Evolutionary conservation across 1,140 invertebrate genomes (phyloP), one percentile per base, ranked within the genome.

Genomic region (Ctenoplectra terminalis): DNA sequence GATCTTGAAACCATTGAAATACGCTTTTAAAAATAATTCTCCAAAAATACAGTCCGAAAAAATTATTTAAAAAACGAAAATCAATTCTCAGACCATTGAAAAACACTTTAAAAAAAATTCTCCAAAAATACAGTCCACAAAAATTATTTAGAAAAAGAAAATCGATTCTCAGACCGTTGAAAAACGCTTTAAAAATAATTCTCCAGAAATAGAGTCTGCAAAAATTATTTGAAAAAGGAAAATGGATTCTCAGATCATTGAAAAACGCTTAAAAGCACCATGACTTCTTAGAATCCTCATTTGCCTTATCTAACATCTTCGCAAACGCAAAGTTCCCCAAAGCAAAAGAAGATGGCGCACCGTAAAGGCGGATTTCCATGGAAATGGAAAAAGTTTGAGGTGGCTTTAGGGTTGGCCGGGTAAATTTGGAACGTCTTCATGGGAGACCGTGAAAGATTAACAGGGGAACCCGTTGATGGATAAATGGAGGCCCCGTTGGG

Each of bases 361-460:
- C n/a, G n/a, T 2, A 29, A 31, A 48, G 4, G 20, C 3, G 6
- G 29, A 69, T 69, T 69, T 69, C 66, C 43, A 69, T 69, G 40
- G 43, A 48, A 31, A 48, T 48, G 43, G 66, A 48, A 69, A 69
- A 69, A 69, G 43, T 69, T 69, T 17, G 37, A 31, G 40, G 26
- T 67, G 40, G 26, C 23, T 46, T 7, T 37, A 20, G 4, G n/a
- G 8, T 29, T 2, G 56, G 29, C 2, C 7, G 23, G 9, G 26
- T 64, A 43, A 64, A 64, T 64, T 64, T 64, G n/a, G 34, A n/a
- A 63, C 61, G 15, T 40, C 31, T 66, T 29, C 37, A 66, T 46
- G 64, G 17, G 40, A 8, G 40, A 29, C 15, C 66, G 43, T 31
- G 43, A 20, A 13, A 15, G 66, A 52, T 70, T 52, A 34, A 69